Base-by-base conservation (phyloP, 2,113 vertebrate species). In the Capreolus pygargus region DNA sequence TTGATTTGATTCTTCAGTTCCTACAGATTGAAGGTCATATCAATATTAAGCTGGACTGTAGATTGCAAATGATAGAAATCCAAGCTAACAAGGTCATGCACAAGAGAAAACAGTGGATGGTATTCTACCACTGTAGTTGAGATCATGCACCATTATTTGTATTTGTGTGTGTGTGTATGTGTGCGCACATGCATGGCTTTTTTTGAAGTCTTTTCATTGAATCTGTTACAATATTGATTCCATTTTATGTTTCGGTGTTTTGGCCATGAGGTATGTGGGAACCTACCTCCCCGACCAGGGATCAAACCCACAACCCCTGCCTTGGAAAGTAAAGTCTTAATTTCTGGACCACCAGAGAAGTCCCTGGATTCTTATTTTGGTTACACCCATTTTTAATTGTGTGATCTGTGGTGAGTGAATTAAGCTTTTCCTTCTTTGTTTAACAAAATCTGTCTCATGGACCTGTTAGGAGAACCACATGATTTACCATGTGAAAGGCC, bases 1-100 rank as follows among this genome's bases (percentile, higher is more conserved):
- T 27, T 82, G 47, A 79, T 76, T 61, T 60, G 17, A 85, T 79
- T 97, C 36, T 36, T 67, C 19, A 92, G 21, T 95, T 87, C 61
- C 52, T 90, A 74, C 33, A 89, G 64, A 91, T 1, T 54, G 14
- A 25, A 85, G 52, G 10, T 54, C n/a, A 8, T 28, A 15, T 28
- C 0, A 52, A 7, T 76, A 82, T 84, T 67, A 83, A 81, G 28
- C 58, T 30, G 12, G 30, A 79, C 28, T 88, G 23, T 23, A 91
- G 15, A 67, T 0, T 57, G 17, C 54, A 94, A 92, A 28, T n/a
- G 13, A 78, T 28, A 86, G 57, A 97, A 94, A 94, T 43, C 17
- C 23, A 97, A 82, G 21, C 27, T 64, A 50, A 52, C 13, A 58
- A 25, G 9, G 21, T 90, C 57, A 83, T 58, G 61, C 54, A n/a